These are phyloP conservation scores for Aphelenchoides besseyi DNA, from an alignment of 1,140 invertebrate species.

Conservation along the genomic window DNA sequence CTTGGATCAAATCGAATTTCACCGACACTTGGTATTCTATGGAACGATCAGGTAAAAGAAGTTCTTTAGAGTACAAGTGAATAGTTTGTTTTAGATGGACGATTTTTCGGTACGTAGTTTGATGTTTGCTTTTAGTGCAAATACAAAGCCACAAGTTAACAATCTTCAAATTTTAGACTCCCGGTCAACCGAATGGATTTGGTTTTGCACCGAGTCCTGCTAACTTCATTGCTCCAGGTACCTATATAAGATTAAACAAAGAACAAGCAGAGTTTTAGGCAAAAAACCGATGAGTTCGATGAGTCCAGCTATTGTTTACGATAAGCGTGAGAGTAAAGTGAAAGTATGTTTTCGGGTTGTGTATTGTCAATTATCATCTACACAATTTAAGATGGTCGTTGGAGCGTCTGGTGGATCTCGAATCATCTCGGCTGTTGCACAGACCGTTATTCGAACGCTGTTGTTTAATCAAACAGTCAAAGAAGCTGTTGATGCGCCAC, in stretches of 20 bases:
- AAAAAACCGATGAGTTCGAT: conserved; percentile 77
- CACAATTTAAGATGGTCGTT: conserved; percentile 72
- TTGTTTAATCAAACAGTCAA: conserved; percentile 83
- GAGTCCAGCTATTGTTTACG: conserved; percentile 78
- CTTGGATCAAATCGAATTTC: conserved; percentile 66
- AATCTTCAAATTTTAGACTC: conserved; percentile 8
- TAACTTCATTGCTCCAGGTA: conserved; percentile 73
- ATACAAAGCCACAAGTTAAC: too few species aligned
- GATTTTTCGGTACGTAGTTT: conserved; percentile 35
- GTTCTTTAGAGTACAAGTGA: not conserved
- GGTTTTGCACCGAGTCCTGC: conserved; percentile 72
- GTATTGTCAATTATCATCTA: too few species aligned
- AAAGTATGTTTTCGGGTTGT: conserved; percentile 17
- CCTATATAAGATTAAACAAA: too few species aligned
- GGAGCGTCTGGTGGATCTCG: conserved; percentile 85
- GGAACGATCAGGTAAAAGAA: conserved; percentile 73
- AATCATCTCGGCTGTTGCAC: conserved; percentile 78
- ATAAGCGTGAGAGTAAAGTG: conserved; percentile 61
- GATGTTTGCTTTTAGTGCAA: too few species aligned
- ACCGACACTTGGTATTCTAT: conserved; percentile 78
- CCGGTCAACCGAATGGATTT: conserved; percentile 71
- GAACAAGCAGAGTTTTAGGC: too few species aligned
- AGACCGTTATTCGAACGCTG: conserved; percentile 74
- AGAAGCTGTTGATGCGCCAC: conserved; percentile 77
- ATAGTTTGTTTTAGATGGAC: conserved; percentile 71